These are phyloP conservation scores for Phyllotis vaccarum DNA, from an alignment of 2,797 vertebrate species.

Conservation along the genomic window DNA sequence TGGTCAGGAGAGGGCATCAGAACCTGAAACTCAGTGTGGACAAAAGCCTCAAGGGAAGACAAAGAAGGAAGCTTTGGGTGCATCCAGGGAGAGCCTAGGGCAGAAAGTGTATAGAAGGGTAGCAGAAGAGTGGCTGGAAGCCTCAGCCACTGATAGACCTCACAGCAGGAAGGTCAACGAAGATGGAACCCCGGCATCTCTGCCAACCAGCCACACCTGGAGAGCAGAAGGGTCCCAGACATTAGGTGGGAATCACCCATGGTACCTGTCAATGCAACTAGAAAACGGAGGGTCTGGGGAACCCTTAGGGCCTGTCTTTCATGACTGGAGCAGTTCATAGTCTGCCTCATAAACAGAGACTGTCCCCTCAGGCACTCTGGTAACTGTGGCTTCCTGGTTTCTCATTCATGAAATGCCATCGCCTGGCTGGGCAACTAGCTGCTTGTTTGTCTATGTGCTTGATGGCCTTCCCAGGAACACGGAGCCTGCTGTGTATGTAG, in stretches of 20 bases:
- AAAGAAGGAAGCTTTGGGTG: not conserved
- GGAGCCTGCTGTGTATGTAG: not conserved
- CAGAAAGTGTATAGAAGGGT: not conserved
- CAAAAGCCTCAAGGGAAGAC: not conserved
- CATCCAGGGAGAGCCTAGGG: not conserved
- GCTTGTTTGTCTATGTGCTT: not conserved
- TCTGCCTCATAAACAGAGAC: not conserved
- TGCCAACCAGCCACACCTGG: not conserved
- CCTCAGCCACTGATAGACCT: not conserved
- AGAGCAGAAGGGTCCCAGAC: not conserved
- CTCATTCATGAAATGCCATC: not conserved
- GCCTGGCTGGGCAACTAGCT: not conserved
- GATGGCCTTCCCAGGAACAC: not conserved
- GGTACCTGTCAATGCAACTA: not conserved
- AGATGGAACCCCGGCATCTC: not conserved
- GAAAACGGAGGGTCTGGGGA: not conserved
- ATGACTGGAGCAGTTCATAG: not conserved
- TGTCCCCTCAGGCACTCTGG: not conserved
- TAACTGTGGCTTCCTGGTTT: not conserved
- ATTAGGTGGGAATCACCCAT: not conserved
- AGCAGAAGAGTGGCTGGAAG: not conserved
- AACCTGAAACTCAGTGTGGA: not conserved
- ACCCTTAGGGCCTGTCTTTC: not conserved
- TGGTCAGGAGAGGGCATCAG: not conserved
- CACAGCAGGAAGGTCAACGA: not conserved